A percentile compares a stretch with the other conserved stretches of the same genome.
Evolutionary conservation across 2,888 invertebrate species (phyloP).

Genomic region (Prosopocoilus inquinatus): DNA sequence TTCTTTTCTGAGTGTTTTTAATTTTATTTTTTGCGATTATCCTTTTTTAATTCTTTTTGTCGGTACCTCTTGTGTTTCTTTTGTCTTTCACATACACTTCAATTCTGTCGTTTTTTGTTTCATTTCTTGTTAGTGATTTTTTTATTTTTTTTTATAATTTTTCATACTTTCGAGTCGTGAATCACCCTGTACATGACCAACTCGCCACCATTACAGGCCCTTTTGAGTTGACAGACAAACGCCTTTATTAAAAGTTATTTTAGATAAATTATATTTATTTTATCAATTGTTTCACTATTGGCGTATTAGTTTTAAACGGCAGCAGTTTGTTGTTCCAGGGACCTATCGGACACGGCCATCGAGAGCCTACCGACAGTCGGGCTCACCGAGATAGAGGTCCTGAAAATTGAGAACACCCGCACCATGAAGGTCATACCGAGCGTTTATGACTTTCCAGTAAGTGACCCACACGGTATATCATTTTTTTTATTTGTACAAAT

Average conservation of each 20-base stretch:
- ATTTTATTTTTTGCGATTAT: too few species aligned
- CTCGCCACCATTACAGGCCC: too few species aligned
- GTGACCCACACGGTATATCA: slow-evolving; percentile 19
- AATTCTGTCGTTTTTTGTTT: too few species aligned
- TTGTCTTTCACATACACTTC: too few species aligned
- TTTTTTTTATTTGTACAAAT: background rate
- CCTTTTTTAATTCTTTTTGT: too few species aligned
- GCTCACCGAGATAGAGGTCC: slow-evolving; percentile 66
- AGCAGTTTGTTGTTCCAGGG: slow-evolving; percentile 58
- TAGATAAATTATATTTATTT: background rate
- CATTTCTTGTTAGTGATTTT: too few species aligned
- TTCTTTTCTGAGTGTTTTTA: too few species aligned
- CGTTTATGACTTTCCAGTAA: slow-evolving; percentile 75
- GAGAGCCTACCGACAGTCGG: slow-evolving; percentile 70
- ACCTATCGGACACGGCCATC: slow-evolving; percentile 79
- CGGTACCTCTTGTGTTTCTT: too few species aligned
- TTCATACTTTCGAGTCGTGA: too few species aligned
- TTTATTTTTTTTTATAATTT: too few species aligned
- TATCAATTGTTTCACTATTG: background rate
- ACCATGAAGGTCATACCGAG: slow-evolving; percentile 79
- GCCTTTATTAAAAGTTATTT: background rate
- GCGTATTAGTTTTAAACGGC: slow-evolving; percentile 33
- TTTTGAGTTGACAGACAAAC: too few species aligned
- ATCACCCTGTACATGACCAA: too few species aligned
- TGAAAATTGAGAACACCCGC: slow-evolving; percentile 71